Conservation (phyloP, 2,797 vertebrate genomes). For the Tolypeutes matacus region DNA sequence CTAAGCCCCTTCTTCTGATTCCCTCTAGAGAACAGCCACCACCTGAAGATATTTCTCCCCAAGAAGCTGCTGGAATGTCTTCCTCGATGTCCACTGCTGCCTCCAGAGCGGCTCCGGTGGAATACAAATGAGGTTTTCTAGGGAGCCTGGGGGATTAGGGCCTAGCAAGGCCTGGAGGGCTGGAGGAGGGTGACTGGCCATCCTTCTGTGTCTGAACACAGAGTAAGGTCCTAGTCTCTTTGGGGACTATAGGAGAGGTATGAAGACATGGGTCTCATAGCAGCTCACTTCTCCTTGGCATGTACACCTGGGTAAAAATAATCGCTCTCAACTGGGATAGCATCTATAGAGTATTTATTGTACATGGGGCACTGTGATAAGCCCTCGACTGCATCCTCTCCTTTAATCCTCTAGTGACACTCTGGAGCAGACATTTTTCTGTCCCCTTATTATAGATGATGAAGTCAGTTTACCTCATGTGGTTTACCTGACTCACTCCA, state of each 20-base stretch:
- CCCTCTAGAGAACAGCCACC: constrained; percentile 89
- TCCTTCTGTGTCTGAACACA: neutral
- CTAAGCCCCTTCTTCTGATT: neutral
- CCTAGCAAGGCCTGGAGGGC: neutral
- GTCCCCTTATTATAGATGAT: neutral
- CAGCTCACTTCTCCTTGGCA: neutral
- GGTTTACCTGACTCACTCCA: neutral
- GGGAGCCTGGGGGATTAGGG: constrained; percentile 40
- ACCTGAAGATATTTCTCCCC: constrained; percentile 93
- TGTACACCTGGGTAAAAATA: neutral
- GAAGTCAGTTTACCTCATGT: neutral
- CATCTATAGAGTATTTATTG: neutral
- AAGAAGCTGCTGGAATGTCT: constrained; percentile 94
- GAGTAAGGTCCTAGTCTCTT: neutral
- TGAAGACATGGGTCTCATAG: neutral
- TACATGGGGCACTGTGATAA: neutral
- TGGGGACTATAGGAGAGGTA: neutral
- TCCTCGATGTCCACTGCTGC: constrained; percentile 89
- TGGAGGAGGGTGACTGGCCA: neutral
- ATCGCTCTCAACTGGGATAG: neutral
- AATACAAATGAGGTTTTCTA: constrained; percentile 93
- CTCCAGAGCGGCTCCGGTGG: constrained; percentile 93
- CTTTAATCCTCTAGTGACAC: neutral
- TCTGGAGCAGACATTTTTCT: neutral
- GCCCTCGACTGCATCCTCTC: neutral